Percentiles rank a stretch among this genome's conserved stretches.
Conservation (phyloP, 1,140 invertebrate species). For the Orchestia grillus region DNA sequence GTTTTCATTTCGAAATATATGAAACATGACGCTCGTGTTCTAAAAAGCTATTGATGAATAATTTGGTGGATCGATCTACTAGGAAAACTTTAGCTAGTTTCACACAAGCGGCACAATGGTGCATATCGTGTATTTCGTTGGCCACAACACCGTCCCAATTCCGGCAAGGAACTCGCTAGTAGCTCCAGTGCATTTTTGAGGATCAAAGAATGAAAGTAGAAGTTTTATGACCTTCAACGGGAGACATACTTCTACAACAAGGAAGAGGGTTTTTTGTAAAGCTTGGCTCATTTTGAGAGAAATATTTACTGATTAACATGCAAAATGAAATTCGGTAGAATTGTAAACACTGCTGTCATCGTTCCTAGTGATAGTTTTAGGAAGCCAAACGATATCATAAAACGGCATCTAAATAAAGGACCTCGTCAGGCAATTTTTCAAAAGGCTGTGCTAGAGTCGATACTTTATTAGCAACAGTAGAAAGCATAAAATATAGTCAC, state of each 20-base stretch:
- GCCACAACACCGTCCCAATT: too few species aligned
- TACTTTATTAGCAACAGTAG: neutral
- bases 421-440: neutral
- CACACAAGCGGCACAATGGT: too few species aligned
- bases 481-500: neutral
- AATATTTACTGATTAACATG: neutral
- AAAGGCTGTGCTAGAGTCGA: neutral
- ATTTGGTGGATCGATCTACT: too few species aligned
- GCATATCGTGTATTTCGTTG: too few species aligned
- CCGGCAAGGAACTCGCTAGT: too few species aligned
- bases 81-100: too few species aligned
- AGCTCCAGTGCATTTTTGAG: too few species aligned
- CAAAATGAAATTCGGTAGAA: neutral
- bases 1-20: too few species aligned
- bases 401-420: neutral
- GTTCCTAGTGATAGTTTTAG: neutral
- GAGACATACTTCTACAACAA: too few species aligned
- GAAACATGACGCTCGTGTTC: neutral
- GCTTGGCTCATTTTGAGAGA: neutral
- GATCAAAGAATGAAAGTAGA: too few species aligned
- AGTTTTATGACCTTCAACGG: too few species aligned
- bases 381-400: neutral
- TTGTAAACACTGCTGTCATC: neutral
- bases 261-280: neutral
- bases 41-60: too few species aligned